phyloP scores from a whole-genome alignment of 2,113 vertebrate species.

The Romanogobio albipinnatus region DNA sequence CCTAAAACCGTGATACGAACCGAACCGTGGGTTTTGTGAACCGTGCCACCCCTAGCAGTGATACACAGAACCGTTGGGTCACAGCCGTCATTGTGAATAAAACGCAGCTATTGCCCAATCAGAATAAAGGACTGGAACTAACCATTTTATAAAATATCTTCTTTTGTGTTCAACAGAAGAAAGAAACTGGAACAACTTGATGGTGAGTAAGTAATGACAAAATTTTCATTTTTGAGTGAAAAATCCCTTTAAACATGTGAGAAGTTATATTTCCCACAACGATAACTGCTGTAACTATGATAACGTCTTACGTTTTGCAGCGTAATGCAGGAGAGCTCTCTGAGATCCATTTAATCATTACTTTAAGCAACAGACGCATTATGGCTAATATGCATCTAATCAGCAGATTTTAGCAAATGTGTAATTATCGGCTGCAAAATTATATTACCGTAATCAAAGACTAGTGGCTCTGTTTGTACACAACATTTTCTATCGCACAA shows the following conservation, averaged over 20 bases:
- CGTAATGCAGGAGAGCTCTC: slow-evolving; percentile 10
- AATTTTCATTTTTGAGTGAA: too few relatives aligned
- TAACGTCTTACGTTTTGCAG: not conserved
- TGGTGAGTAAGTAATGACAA: too few relatives aligned
- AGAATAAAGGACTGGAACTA: too few relatives aligned
- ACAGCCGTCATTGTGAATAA: too few relatives aligned
- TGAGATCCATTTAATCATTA: slow-evolving; percentile 19
- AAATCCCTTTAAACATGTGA: not conserved
- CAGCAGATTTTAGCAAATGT: slow-evolving; percentile 53
- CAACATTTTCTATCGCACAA: slow-evolving; percentile 29
- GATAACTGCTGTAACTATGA: not conserved
- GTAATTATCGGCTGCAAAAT: slow-evolving; percentile 49
- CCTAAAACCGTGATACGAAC: too few relatives aligned
- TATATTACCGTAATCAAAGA: slow-evolving; percentile 55
- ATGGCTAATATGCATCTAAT: slow-evolving; percentile 44
- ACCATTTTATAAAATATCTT: too few relatives aligned
- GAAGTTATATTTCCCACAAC: not conserved
- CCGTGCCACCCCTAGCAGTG: too few relatives aligned
- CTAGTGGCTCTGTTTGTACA: slow-evolving; percentile 3
- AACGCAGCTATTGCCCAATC: too few relatives aligned
- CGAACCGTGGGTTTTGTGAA: too few relatives aligned
- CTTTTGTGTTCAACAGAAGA: too few relatives aligned
- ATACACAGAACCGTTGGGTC: too few relatives aligned
- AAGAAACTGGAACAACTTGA: too few relatives aligned
- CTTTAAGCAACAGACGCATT: slow-evolving; percentile 9